Conservation (phyloP, 2,113 vertebrate genomes). For the Riparia riparia region DNA sequence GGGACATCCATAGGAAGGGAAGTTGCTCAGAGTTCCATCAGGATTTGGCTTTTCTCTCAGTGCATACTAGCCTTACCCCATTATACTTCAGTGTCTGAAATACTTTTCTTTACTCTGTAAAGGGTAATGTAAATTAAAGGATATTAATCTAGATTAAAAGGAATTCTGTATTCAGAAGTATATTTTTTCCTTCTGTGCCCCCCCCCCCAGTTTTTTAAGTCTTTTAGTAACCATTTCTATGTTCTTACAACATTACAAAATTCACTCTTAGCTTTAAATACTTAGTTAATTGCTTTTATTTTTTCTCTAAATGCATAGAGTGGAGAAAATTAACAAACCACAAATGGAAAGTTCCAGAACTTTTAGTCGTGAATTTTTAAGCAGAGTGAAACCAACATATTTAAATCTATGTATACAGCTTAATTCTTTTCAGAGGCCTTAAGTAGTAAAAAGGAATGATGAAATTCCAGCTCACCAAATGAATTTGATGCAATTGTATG, state of each 20-base stretch:
- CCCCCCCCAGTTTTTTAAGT: accelerated
- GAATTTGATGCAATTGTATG: neutral
- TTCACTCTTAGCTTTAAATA: neutral
- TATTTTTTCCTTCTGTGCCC: neutral
- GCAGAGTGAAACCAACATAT: neutral
- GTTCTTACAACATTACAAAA: neutral
- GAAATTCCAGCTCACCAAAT: neutral
- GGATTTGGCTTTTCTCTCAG: neutral
- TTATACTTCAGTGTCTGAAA: neutral
- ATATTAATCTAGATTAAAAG: neutral
- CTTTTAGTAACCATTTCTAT: neutral
- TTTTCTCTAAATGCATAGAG: neutral
- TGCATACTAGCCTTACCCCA: neutral
- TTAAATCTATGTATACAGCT: neutral
- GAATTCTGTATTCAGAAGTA: neutral
- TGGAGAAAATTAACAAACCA: neutral
- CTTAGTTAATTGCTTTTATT: neutral
- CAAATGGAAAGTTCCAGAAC: neutral
- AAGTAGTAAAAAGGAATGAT: neutral
- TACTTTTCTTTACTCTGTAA: neutral
- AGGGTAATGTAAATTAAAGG: neutral
- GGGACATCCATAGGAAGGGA: neutral
- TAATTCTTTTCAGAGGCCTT: neutral
- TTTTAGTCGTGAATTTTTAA: neutral
- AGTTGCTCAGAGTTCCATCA: neutral